Base-by-base conservation (phyloP, 2,888 invertebrate genomes). In the Prenolepis imparis region DNA sequence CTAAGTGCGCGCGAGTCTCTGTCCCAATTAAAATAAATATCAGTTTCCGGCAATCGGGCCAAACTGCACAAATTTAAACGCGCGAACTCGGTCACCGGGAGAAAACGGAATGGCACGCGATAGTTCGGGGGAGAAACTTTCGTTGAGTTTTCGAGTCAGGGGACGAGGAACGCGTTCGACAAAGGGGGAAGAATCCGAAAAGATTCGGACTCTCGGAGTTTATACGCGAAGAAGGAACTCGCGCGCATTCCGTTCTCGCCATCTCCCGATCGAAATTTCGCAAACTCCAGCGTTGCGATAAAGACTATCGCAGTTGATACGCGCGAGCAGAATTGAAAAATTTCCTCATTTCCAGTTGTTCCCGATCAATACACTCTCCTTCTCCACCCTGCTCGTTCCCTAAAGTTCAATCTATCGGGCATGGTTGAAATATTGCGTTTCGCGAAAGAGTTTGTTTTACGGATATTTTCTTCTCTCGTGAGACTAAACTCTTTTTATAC, bases 1-100 rank as follows among this genome's bases (percentile, higher is more conserved):
- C 32, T 12, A n/a, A n/a, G n/a, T n/a, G 32, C 18, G 55, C 28
- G 28, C 28, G 28, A 28, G 28, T 21, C 6, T 1, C 8, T 55
- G 55, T 3, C 11, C 12, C 68, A 39, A 44, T 32, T 61, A 36
- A 36, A 36, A 36, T 70, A 70, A 59, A 68, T 59, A 59, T 78
- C 67, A 5, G 12, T 59, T n/a, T 59, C 6, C 18, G 15, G 32
- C 32, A n/a, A 78, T 68, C 78, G 68, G 21, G 3, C 32, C 36
- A 21, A 78, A 78, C 12, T 48, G 32, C 44, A 59, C 36, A 59
- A 78, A 78, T 70, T 78, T 59, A 70, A 77, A 78, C 18, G 70
- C 21, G 21, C 21, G 21, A 68, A 68, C 68, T 78, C 68, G 44
- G 44, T 68, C 78, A 70, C 44, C 32, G 21, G 24, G 28, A 28